Percentiles rank a stretch among this genome's conserved stretches.
phyloP scores from a whole-genome alignment of 2,113 vertebrate genomes.

The Oncorhynchus masou region DNA sequence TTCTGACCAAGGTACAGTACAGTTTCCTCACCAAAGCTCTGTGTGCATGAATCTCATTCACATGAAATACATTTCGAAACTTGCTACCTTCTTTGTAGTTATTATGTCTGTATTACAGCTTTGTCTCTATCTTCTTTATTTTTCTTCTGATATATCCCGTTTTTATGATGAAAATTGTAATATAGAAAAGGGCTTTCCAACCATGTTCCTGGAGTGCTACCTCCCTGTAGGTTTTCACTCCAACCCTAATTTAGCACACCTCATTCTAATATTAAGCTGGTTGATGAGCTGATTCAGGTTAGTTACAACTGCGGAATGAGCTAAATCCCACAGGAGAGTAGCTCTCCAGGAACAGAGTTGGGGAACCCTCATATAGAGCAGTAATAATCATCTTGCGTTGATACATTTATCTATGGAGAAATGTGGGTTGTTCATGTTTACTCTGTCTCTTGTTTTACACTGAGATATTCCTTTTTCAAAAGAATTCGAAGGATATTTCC shows the following conservation, averaged over 20 bases:
- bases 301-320: too few relatives aligned
- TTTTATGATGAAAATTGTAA: background rate
- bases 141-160: background rate
- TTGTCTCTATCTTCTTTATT: background rate
- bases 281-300: too few relatives aligned
- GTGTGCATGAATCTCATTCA: background rate
- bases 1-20: slow-evolving; percentile 78
- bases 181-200: background rate
- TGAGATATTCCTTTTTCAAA: background rate
- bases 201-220: too few relatives aligned
- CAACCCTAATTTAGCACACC: too few relatives aligned
- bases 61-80: background rate
- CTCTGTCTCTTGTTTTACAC: background rate
- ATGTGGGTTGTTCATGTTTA: too few relatives aligned
- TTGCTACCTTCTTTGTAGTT: background rate
- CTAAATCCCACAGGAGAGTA: too few relatives aligned
- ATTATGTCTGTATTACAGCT: background rate
- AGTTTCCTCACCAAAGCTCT: background rate
- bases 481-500: background rate
- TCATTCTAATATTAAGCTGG: too few relatives aligned
- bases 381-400: background rate
- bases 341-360: background rate
- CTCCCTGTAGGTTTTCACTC: too few relatives aligned
- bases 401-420: too few relatives aligned
- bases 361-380: background rate